Evolutionary conservation across 2,113 vertebrate genomes (phyloP).

Genomic region (Lycocorax pyrrhopterus): DNA sequence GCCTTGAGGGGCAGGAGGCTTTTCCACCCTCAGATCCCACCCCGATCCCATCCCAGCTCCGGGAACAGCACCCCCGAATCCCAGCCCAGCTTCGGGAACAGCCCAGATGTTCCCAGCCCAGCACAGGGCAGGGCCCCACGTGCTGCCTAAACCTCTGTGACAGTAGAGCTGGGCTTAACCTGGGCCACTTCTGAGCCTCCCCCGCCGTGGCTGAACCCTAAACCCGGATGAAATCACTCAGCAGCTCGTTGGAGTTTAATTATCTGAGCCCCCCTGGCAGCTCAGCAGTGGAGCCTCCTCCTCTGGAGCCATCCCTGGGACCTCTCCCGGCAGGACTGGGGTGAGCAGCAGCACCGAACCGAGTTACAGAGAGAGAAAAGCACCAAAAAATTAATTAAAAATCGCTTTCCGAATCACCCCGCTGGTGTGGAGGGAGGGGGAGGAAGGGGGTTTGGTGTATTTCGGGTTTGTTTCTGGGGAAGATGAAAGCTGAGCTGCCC

Average conservation of each 20-base stretch:
- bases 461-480: background rate
- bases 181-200: background rate
- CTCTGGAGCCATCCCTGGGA: background rate
- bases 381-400: background rate
- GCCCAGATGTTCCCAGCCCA: background rate
- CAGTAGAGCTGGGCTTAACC: background rate
- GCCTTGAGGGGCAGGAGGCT: background rate
- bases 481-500: background rate
- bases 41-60: background rate
- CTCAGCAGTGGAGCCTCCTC: background rate
- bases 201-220: background rate
- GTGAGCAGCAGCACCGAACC: background rate
- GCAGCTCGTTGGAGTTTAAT: background rate
- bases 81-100: background rate
- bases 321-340: background rate
- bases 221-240: background rate
- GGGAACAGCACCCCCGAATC: background rate
- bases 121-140: too few species aligned
- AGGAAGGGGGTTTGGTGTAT: background rate
- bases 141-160: rapidly evolving
- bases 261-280: background rate
- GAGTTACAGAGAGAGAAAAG: background rate
- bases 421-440: background rate
- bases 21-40: background rate
- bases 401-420: background rate